phyloP scores from a whole-genome alignment of 2,797 vertebrate genomes.

The Rhabdophis nuchalis region DNA sequence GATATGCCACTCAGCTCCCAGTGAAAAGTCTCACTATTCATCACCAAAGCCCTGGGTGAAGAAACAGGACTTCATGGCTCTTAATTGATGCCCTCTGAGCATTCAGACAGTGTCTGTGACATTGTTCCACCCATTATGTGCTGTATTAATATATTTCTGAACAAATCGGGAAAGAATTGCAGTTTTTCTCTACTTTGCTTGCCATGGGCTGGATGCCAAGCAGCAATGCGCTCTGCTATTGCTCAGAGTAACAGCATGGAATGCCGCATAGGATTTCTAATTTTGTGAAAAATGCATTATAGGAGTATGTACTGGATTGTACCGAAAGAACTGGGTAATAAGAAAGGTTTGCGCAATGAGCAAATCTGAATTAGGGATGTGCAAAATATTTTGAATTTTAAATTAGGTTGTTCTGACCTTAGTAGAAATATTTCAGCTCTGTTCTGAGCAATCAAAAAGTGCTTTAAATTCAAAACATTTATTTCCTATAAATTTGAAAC shows the following conservation, averaged over 20 bases:
- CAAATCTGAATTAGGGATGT: background rate
- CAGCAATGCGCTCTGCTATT: background rate
- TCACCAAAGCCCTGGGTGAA: background rate
- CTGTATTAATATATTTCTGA: background rate
- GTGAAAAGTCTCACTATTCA: background rate
- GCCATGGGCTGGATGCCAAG: background rate
- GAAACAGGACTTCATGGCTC: background rate
- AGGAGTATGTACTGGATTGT: background rate
- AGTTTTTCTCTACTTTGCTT: background rate
- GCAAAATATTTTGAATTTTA: background rate
- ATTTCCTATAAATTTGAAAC: background rate
- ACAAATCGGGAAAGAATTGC: background rate
- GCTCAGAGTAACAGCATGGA: background rate
- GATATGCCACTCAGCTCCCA: background rate
- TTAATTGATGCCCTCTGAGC: background rate
- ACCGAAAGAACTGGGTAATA: background rate
- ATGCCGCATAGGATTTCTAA: background rate
- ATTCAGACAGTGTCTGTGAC: background rate
- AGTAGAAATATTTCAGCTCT: background rate
- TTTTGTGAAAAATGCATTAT: background rate
- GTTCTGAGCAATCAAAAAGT: background rate
- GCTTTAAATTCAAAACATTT: background rate
- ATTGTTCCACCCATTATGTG: background rate
- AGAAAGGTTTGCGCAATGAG: background rate
- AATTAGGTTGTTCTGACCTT: background rate